Conservation (phyloP, 2,888 invertebrate species). For the Lymantria dispar region DNA sequence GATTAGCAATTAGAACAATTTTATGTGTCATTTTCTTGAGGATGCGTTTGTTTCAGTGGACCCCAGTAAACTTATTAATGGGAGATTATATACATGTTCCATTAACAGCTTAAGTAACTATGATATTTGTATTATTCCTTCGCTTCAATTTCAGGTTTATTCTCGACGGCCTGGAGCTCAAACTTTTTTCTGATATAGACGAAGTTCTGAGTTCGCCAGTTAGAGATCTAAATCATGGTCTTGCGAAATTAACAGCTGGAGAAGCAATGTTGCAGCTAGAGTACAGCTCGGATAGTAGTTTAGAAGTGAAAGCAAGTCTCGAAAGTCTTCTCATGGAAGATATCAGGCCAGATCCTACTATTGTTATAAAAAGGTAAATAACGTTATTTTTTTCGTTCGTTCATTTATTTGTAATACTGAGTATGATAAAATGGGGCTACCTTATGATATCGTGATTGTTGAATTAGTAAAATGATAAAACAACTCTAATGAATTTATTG, state of each 20-base stretch:
- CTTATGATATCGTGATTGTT: too few species aligned
- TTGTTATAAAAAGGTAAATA: slow-evolving; percentile 82
- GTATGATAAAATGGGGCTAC: too few species aligned
- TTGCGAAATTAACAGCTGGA: slow-evolving; percentile 86
- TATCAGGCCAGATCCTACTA: slow-evolving; percentile 85
- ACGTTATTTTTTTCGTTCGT: not conserved
- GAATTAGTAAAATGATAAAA: too few species aligned
- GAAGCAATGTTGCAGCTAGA: slow-evolving; percentile 85
- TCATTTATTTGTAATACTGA: not conserved
- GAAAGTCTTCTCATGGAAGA: slow-evolving; percentile 88
- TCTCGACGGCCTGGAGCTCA: slow-evolving; percentile 87
- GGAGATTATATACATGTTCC: too few species aligned
- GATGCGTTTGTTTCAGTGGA: too few species aligned
- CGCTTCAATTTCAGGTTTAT: slow-evolving; percentile 62
- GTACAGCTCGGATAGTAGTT: slow-evolving; percentile 85
- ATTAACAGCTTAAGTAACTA: too few species aligned
- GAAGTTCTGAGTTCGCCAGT: slow-evolving; percentile 89
- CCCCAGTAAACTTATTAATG: too few species aligned
- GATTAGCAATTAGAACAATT: too few species aligned
- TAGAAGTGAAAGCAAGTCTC: slow-evolving; percentile 86
- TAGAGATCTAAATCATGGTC: slow-evolving; percentile 86
- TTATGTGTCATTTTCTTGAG: too few species aligned
- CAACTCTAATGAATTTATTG: too few species aligned
- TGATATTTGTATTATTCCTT: too few species aligned
- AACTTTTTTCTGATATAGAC: slow-evolving; percentile 88